Percentiles rank a stretch among this genome's conserved stretches.
Conservation (phyloP, 1,140 invertebrate species). For the Calliopsis andreniformis region DNA sequence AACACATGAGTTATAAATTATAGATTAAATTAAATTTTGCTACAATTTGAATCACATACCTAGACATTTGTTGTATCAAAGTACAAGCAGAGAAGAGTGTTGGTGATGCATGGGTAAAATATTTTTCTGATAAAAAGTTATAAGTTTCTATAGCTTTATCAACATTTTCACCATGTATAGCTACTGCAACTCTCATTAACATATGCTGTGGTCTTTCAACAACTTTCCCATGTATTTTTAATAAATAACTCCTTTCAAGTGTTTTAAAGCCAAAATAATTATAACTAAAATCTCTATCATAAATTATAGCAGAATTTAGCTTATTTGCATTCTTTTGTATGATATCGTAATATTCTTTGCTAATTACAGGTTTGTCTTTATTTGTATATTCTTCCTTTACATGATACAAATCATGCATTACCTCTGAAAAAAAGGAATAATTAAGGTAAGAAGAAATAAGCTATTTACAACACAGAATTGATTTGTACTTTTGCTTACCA, state of each 20-base stretch:
- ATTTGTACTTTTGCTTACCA: conserved; percentile 81
- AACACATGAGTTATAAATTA: conserved; percentile 39
- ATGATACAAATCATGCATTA: conserved; percentile 93
- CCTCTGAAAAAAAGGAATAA: conserved; percentile 84
- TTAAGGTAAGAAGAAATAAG: conserved; percentile 11
- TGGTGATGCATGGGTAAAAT: conserved; percentile 99
- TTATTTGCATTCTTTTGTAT: conserved; percentile 93
- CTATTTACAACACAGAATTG: conserved; percentile 12
- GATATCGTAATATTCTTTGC: conserved; percentile 90
- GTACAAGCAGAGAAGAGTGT: conserved; percentile 98
- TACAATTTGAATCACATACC: conserved; percentile 71
- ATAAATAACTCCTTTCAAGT: conserved; percentile 96
- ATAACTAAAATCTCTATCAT: conserved; percentile 98
- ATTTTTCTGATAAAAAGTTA: conserved; percentile 96
- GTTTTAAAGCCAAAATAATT: conserved; percentile 99
- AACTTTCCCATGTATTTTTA: conserved; percentile 97
- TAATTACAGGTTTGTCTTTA: conserved; percentile 90
- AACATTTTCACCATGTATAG: conserved; percentile 97
- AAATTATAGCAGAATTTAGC: conserved; percentile 98
- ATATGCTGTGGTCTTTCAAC: conserved; percentile 99
- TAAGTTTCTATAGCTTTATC: conserved; percentile 98
- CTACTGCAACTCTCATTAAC: conserved; percentile 98
- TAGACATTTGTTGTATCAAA: conserved; percentile 94
- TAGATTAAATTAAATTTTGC: background rate
- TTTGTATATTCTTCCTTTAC: conserved; percentile 89